Percentiles rank a stretch among this genome's conserved stretches.
Conservation (phyloP, 2,797 vertebrate genomes). For the Hyperoplus immaculatus region DNA sequence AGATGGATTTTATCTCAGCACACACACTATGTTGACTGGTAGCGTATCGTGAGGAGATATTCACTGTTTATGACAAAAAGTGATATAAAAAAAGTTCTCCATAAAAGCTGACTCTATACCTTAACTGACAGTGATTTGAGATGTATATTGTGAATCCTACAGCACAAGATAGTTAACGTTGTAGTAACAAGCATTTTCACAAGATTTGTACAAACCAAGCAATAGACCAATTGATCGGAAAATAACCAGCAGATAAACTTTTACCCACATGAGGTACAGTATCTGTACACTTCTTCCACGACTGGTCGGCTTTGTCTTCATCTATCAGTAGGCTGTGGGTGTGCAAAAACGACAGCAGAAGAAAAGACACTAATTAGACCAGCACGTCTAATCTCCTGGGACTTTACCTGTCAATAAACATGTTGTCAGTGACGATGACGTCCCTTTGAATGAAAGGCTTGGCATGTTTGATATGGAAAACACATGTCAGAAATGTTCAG, state of each 20-base stretch:
- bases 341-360: slow-evolving; percentile 55
- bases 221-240: background rate
- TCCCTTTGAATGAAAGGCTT: slow-evolving; percentile 67
- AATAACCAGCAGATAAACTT: slow-evolving; percentile 1
- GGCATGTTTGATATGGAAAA: slow-evolving; percentile 80
- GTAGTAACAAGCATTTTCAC: too few species aligned
- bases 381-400: slow-evolving; percentile 70
- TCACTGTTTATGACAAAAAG: too few species aligned
- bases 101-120: background rate
- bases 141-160: background rate
- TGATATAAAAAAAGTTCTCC: too few species aligned
- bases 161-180: too few species aligned
- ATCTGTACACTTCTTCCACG: slow-evolving; percentile 12
- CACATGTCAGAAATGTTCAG: slow-evolving; percentile 70
- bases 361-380: slow-evolving; percentile 76
- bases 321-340: slow-evolving; percentile 45
- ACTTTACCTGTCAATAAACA: slow-evolving; percentile 81
- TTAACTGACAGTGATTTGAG: background rate
- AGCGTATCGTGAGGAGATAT: too few species aligned
- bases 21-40: too few species aligned
- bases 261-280: background rate
- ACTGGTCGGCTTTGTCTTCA: slow-evolving; percentile 48
- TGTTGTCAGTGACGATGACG: slow-evolving; percentile 70
- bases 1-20: too few species aligned
- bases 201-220: background rate